phyloP scores from a whole-genome alignment of 2,888 invertebrate species.

The Oscheius myriophilus region DNA sequence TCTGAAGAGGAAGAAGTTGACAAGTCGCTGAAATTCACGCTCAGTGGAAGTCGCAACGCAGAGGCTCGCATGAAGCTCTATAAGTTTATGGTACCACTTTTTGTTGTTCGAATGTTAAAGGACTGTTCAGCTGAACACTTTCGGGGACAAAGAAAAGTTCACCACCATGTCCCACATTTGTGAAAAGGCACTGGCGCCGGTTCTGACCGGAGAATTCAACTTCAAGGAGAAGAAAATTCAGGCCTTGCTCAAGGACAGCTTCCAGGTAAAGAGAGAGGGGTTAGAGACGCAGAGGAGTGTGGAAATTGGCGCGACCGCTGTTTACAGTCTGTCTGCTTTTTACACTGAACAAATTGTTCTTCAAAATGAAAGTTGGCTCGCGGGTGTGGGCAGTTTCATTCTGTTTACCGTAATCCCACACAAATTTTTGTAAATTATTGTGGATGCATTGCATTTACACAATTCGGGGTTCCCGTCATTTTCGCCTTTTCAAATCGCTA shows the following conservation, averaged over 20 bases:
- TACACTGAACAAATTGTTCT: no score
- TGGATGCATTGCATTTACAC: no score
- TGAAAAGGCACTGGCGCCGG: constrained; percentile 34
- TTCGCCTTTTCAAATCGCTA: no score
- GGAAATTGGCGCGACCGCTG: no score
- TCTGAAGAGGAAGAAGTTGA: constrained; percentile 24
- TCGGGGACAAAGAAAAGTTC: constrained; percentile 45
- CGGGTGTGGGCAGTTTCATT: no score
- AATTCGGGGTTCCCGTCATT: no score
- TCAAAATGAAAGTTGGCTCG: no score
- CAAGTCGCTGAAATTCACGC: constrained; percentile 27
- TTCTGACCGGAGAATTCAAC: constrained; percentile 21
- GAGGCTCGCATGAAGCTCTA: constrained; percentile 39
- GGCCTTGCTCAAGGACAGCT: constrained; percentile 31
- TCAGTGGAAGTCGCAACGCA: constrained; percentile 33
- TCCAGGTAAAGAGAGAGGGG: constrained; percentile 23
- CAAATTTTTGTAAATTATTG: no score
- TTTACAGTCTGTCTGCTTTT: no score
- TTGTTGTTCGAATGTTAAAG: not conserved
- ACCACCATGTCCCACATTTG: constrained; percentile 41
- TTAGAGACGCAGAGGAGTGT: no score
- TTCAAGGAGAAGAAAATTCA: constrained; percentile 28
- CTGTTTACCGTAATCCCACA: no score
- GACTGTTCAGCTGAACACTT: constrained; percentile 38
- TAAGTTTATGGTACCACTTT: constrained; percentile 45